Evolutionary conservation across 2,113 vertebrate species (phyloP).

Genomic region (Theristicus caerulescens): DNA sequence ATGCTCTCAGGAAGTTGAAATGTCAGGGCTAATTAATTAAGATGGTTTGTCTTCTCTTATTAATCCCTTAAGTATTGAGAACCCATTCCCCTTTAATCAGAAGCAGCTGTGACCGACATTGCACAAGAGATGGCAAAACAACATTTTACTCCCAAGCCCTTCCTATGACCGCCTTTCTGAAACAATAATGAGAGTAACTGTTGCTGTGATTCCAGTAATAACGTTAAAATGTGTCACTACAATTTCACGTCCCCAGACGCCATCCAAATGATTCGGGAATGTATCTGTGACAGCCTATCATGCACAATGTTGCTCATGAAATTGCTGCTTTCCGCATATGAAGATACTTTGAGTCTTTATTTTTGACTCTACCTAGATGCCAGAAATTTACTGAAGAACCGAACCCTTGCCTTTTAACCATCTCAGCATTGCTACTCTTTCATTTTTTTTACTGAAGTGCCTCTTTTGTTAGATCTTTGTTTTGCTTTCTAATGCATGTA

Average conservation of each 20-base stretch:
- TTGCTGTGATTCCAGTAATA: background rate
- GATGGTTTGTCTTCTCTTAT: constrained; percentile 38
- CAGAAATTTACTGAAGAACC: background rate
- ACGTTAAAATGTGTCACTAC: background rate
- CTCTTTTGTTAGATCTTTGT: background rate
- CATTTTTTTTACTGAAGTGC: background rate
- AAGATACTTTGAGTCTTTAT: background rate
- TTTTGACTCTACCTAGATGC: background rate
- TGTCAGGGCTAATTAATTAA: constrained; percentile 49
- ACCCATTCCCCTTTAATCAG: constrained; percentile 11
- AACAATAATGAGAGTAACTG: background rate
- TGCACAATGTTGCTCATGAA: background rate
- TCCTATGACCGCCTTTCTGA: background rate
- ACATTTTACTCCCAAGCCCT: background rate
- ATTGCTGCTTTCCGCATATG: background rate
- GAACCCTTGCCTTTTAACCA: background rate
- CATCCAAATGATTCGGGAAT: background rate
- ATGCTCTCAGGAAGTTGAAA: constrained; percentile 50
- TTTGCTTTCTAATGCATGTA: background rate
- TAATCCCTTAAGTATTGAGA: constrained; percentile 29
- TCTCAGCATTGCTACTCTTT: background rate
- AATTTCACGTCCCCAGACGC: background rate
- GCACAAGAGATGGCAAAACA: background rate
- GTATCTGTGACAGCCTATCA: too few relatives aligned
- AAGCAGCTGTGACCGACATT: background rate